Percentiles rank a stretch among this genome's conserved stretches.
Evolutionary conservation across 2,888 invertebrate genomes (phyloP).

Genomic region (Hypena proboscidalis): DNA sequence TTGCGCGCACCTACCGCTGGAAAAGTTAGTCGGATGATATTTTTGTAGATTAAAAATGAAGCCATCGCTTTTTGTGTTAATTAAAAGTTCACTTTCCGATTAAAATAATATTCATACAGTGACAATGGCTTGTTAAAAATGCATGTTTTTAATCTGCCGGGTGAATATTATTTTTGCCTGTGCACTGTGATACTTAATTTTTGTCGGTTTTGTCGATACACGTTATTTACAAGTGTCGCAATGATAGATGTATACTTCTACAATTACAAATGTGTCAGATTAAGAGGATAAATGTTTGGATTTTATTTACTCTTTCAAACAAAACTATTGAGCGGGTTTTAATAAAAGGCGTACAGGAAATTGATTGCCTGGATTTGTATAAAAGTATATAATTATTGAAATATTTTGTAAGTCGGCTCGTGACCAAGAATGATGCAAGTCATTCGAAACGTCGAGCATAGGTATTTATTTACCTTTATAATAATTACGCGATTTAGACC

Average conservation of each 20-base stretch:
- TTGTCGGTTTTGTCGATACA: slow-evolving; percentile 19
- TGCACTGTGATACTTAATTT: slow-evolving; percentile 16
- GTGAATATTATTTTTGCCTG: slow-evolving; percentile 32
- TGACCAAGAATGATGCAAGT: too few species aligned
- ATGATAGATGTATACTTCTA: slow-evolving; percentile 9
- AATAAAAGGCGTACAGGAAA: too few species aligned
- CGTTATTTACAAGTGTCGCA: slow-evolving; percentile 13
- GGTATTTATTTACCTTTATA: too few species aligned
- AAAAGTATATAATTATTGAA: too few species aligned
- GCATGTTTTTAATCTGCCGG: slow-evolving; percentile 42
- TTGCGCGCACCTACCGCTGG: slow-evolving; percentile 12
- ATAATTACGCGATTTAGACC: too few species aligned
- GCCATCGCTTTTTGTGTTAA: slow-evolving; percentile 25
- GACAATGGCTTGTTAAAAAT: slow-evolving; percentile 41
- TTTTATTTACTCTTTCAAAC: too few species aligned
- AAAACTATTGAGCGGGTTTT: too few species aligned
- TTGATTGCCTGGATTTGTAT: too few species aligned
- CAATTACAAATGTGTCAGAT: too few species aligned
- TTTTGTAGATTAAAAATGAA: slow-evolving; percentile 28
- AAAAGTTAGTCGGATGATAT: slow-evolving; percentile 1
- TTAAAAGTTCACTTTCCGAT: slow-evolving; percentile 40
- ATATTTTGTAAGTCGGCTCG: too few species aligned
- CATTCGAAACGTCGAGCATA: too few species aligned
- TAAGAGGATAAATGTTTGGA: too few species aligned
- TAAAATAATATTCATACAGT: slow-evolving; percentile 29